Percentiles rank a stretch among this genome's conserved stretches.
Evolutionary conservation across 2,113 vertebrate species (phyloP).

Genomic region (Seriola dumerili): DNA sequence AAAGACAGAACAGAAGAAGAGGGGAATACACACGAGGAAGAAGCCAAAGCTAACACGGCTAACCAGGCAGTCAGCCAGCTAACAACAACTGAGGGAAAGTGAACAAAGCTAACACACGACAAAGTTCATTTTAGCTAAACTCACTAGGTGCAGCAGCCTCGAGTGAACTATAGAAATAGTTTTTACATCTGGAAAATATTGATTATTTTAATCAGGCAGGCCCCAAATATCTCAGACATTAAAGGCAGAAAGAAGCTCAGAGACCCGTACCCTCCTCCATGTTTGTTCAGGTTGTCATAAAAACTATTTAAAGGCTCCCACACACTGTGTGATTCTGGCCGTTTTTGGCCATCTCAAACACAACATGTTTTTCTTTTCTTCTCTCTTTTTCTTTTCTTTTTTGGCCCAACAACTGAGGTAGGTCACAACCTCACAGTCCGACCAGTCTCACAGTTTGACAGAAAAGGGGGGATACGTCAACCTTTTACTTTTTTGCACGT

Average conservation of each 20-base stretch:
- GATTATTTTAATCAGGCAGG: slow-evolving; percentile 1
- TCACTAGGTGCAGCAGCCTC: not conserved
- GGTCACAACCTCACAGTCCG: slow-evolving; percentile 6
- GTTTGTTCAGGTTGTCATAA: slow-evolving; percentile 40
- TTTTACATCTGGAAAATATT: not conserved
- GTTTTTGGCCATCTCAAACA: slow-evolving; percentile 30
- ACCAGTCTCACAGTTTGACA: not conserved
- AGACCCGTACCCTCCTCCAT: not conserved
- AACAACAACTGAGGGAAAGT: too few species aligned
- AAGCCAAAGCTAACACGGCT: too few species aligned
- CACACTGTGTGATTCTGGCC: slow-evolving; percentile 10
- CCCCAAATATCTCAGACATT: not conserved
- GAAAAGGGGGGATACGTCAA: not conserved
- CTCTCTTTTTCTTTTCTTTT: slow-evolving; percentile 7
- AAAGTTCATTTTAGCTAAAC: too few species aligned
- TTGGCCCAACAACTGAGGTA: not conserved
- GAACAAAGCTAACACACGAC: too few species aligned
- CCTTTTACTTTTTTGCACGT: not conserved
- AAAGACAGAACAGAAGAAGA: too few species aligned
- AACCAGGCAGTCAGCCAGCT: too few species aligned
- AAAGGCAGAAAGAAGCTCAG: slow-evolving; percentile 4
- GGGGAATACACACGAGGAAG: too few species aligned
- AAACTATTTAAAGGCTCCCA: slow-evolving; percentile 43
- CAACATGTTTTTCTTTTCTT: slow-evolving; percentile 15
- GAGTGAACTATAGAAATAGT: not conserved